Conservation (phyloP, 2,888 invertebrate genomes). For the Anoncus sp. region DNA sequence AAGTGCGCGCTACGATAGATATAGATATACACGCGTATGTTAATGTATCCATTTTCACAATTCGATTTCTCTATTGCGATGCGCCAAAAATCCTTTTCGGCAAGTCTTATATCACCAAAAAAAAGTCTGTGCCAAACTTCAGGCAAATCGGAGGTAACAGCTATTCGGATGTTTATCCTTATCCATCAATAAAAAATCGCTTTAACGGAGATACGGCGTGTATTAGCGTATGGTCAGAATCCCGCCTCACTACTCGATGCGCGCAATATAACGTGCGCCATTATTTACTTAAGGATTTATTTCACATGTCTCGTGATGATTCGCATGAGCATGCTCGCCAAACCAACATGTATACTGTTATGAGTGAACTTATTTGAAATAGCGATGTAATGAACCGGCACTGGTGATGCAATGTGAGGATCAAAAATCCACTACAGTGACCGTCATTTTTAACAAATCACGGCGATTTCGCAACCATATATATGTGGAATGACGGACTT, state of each 20-base stretch:
- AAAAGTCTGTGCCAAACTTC: too few relatives aligned
- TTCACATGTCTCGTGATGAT: conserved; percentile 13
- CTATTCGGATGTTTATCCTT: too few relatives aligned
- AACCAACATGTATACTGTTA: conserved; percentile 81
- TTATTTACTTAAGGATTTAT: conserved; percentile 10
- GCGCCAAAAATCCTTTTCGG: too few relatives aligned
- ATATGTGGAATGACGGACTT: conserved; percentile 8
- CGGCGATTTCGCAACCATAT: conserved; percentile 5
- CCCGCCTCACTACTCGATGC: background rate
- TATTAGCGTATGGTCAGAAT: background rate
- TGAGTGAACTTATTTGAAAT: conserved; percentile 82
- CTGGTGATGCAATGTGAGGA: background rate
- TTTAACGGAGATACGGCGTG: too few relatives aligned
- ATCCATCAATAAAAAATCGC: too few relatives aligned
- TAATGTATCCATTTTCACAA: too few relatives aligned
- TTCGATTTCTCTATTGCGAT: too few relatives aligned
- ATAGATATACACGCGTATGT: too few relatives aligned
- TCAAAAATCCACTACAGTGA: too few relatives aligned
- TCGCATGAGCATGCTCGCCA: conserved; percentile 44
- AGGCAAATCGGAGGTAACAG: too few relatives aligned
- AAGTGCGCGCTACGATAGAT: too few relatives aligned
- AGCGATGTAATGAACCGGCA: conserved; percentile 68
- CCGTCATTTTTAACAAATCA: conserved; percentile 8
- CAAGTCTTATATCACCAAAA: too few relatives aligned
- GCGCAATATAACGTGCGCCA: background rate